phyloP scores from a whole-genome alignment of 2,888 invertebrate species.

The Siphlonurus alternatus region DNA sequence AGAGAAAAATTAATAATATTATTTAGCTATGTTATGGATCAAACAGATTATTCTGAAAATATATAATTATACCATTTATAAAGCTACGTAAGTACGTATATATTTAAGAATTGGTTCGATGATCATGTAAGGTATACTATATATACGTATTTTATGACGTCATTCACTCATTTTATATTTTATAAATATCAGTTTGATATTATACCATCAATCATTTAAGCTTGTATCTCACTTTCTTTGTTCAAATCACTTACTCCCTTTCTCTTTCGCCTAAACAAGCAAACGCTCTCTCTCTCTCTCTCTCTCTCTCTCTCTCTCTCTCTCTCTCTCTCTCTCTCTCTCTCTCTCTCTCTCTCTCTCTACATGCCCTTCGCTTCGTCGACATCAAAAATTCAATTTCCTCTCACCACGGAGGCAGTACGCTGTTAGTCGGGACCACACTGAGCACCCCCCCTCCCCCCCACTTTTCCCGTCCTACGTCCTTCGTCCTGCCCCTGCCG shows the following conservation, averaged over 20 bases:
- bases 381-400: background rate
- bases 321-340: too few relatives aligned
- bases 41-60: too few relatives aligned
- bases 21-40: too few relatives aligned
- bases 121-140: too few relatives aligned
- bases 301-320: too few relatives aligned
- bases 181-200: too few relatives aligned
- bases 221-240: background rate
- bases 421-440: background rate
- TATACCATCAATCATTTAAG: background rate
- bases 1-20: too few relatives aligned
- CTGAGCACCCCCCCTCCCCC: background rate
- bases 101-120: too few relatives aligned
- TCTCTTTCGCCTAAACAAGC: background rate
- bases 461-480: background rate
- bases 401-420: background rate
- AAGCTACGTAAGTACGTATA: too few relatives aligned
- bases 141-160: too few relatives aligned
- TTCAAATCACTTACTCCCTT: background rate
- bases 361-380: background rate
- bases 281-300: background rate
- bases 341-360: background rate
- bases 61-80: too few relatives aligned
- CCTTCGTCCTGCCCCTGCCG: background rate
- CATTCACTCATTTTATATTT: too few relatives aligned